phyloP scores from a whole-genome alignment of 2,888 invertebrate genomes.

The Fragum whitleyi region DNA sequence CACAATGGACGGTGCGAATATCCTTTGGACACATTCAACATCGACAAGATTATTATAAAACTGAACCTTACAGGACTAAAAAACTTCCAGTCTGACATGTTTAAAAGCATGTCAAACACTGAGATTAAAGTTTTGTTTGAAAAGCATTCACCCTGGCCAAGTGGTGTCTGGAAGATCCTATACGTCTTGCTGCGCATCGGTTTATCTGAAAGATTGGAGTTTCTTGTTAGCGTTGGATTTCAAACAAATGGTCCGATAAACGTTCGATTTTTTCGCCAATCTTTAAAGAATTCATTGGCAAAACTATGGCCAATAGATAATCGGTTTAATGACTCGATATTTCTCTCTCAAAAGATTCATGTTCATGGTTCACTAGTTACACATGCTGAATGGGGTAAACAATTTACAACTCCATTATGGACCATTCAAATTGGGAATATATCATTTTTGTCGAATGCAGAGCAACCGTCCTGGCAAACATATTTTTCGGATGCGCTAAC shows the following conservation, averaged over 20 bases:
- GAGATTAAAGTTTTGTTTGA: not conserved
- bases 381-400: not conserved
- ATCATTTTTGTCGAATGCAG: no score
- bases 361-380: not conserved
- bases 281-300: not conserved
- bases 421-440: no score
- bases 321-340: not conserved
- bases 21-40: not conserved
- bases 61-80: not conserved
- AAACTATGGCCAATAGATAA: not conserved
- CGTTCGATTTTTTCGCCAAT: not conserved
- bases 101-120: not conserved
- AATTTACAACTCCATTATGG: not conserved
- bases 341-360: not conserved
- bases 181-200: not conserved
- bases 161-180: not conserved
- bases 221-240: not conserved
- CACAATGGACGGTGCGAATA: not conserved
- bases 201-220: not conserved
- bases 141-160: not conserved
- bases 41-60: not conserved
- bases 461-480: no score
- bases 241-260: not conserved
- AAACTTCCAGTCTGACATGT: not conserved
- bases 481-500: no score